Base-by-base conservation (phyloP, 2,888 invertebrate species). In the Agapostemon virescens region DNA sequence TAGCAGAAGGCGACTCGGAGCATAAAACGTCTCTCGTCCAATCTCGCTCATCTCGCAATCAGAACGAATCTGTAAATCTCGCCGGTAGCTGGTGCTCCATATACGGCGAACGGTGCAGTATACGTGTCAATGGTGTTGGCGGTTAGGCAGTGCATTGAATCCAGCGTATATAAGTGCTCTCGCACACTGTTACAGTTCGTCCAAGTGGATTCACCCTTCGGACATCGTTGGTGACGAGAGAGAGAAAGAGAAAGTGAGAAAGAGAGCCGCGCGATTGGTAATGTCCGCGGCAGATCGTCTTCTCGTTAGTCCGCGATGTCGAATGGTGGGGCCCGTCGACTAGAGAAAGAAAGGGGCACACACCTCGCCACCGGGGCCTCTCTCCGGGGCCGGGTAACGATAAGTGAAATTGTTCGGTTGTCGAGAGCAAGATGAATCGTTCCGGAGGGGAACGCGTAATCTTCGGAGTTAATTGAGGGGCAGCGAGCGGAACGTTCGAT, bases 401-500 rank as follows among this genome's bases (percentile, higher is more conserved):
- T 72, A 45, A 58, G 61, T 61, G 67, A 68, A 68, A 77, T 63
- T 49, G 55, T 73, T 73, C 55, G 30, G 49, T 69, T 67, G 75
- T 70, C 49, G 64, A 69, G 64, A 71, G 30, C 69, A 77, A 72
- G 72, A 72, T 67, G 74, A 74, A 70, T 55, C 42, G 42, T 33
- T 55, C 36, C 45, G 30, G 58, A 26, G n/a, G 55, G 33, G 30
- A 52, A 42, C 68, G 45, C 55, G 64, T 66, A 63, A 83, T 64
- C 68, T 66, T 71, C 49, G 26, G 64, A 72, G 63, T 78, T 75
- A 68, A 86, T 77, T 55, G 74, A 67, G 72, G 58, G 61, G 49
- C 55, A 42, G 55, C 52, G 61, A 45, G 45, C 58, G 68, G 83
- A 68, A 72, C 80, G 74, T 74, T 84, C 86, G 73, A 86, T 64